A percentile compares a stretch with the other conserved stretches of the same genome.
Conservation (phyloP, 2,797 vertebrate species). For the Sebastes matsubarae region DNA sequence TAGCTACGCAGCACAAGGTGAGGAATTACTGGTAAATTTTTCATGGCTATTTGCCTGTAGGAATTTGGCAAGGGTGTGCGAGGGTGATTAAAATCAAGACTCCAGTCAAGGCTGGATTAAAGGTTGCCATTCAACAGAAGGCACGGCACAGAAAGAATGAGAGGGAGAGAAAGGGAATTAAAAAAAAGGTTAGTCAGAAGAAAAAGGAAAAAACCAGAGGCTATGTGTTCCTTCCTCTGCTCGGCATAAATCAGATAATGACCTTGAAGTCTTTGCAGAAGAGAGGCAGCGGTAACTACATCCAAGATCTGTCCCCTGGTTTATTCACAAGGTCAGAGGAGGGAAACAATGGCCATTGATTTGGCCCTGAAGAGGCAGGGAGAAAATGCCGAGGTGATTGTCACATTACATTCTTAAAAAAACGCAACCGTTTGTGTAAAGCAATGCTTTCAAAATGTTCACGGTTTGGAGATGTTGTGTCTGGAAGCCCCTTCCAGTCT, state of each 20-base stretch:
- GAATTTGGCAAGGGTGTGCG: constrained; percentile 80
- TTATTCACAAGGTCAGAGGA: constrained; percentile 77
- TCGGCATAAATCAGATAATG: constrained; percentile 82
- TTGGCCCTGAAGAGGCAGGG: constrained; percentile 62
- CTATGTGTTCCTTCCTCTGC: constrained; percentile 63
- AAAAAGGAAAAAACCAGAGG: constrained; percentile 62
- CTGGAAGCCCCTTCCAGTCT: not conserved
- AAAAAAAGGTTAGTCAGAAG: constrained; percentile 52
- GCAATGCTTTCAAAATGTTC: not conserved
- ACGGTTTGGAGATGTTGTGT: not conserved
- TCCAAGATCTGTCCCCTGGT: constrained; percentile 73
- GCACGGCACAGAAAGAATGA: constrained; percentile 24
- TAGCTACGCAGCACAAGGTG: constrained; percentile 90
- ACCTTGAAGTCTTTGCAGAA: constrained; percentile 79
- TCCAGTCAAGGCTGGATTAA: constrained; percentile 82
- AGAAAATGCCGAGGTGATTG: constrained; percentile 56
- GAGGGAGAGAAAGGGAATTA: constrained; percentile 28
- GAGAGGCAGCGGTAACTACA: constrained; percentile 75
- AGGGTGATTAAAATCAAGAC: constrained; percentile 84
- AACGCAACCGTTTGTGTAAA: not conserved
- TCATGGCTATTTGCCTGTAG: constrained; percentile 82
- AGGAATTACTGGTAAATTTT: constrained; percentile 86
- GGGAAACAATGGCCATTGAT: constrained; percentile 84
- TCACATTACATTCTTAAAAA: constrained; percentile 58
- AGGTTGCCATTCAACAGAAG: constrained; percentile 76